Percentiles rank a stretch among this genome's conserved stretches.
Conservation (phyloP, 2,113 vertebrate genomes). For the Trogon melanurus region DNA sequence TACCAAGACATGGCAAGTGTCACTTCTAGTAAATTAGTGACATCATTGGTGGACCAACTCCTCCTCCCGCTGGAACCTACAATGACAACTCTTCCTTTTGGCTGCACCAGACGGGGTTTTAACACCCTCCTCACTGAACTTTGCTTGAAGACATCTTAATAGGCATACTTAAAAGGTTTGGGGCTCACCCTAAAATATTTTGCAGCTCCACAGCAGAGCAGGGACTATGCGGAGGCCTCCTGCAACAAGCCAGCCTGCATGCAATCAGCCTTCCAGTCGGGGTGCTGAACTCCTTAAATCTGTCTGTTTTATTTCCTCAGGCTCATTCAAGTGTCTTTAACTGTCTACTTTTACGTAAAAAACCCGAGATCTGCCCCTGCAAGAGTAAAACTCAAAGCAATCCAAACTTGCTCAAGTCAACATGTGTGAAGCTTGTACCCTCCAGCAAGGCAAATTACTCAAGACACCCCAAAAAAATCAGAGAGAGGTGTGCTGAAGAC, state of each 20-base stretch:
- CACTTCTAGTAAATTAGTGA: neutral
- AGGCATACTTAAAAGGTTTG: neutral
- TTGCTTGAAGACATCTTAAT: neutral
- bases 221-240: neutral
- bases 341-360: neutral
- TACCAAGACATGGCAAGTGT: neutral
- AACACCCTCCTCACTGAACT: neutral
- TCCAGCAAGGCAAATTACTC: neutral
- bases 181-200: neutral
- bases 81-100: neutral
- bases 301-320: neutral
- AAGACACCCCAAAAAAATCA: neutral
- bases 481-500: neutral
- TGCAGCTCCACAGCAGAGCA: neutral
- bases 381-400: neutral
- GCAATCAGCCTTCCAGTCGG: neutral
- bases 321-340: neutral
- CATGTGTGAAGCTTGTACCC: accelerated
- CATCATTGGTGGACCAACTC: neutral
- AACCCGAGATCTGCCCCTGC: neutral
- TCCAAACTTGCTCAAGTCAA: neutral
- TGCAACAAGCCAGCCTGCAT: neutral
- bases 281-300: neutral
- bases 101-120: neutral
- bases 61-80: neutral